Conservation (phyloP, 1,140 invertebrate species). For the Lycorma delicatula region DNA sequence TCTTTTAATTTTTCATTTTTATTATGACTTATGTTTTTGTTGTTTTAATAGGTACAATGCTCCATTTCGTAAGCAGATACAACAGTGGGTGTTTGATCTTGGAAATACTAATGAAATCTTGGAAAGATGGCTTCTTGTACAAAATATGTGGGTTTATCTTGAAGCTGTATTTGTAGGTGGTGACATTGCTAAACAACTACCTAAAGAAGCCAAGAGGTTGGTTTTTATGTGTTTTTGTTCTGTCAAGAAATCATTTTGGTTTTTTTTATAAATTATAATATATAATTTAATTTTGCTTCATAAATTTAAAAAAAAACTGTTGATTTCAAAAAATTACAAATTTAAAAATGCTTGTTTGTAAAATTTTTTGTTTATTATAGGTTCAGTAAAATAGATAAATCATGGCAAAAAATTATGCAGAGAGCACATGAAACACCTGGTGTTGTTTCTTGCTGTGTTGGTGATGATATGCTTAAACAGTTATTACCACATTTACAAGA, state of each 20-base stretch:
- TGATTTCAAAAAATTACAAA: too few species aligned
- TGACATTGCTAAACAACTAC: constrained; percentile 95
- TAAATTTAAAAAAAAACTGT: too few species aligned
- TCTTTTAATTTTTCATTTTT: not conserved
- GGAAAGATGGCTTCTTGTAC: constrained; percentile 91
- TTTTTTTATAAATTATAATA: too few species aligned
- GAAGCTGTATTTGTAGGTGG: constrained; percentile 97
- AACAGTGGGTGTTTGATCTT: constrained; percentile 89
- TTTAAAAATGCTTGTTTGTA: too few species aligned
- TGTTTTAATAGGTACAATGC: constrained; percentile 73
- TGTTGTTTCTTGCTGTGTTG: constrained; percentile 91
- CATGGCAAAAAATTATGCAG: constrained; percentile 97
- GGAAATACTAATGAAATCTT: constrained; percentile 95
- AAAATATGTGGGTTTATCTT: constrained; percentile 97
- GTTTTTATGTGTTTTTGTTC: not conserved
- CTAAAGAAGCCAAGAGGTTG: constrained; percentile 79
- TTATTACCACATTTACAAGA: constrained; percentile 92
- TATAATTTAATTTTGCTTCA: too few species aligned
- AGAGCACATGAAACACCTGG: constrained; percentile 88
- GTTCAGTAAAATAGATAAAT: constrained; percentile 95
- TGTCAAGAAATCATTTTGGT: too few species aligned
- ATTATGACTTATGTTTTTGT: not conserved
- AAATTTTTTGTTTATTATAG: constrained; percentile 34
- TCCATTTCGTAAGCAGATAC: constrained; percentile 92
- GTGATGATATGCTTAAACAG: constrained; percentile 87